Conservation (phyloP, 2,797 vertebrate species). For the Ibycter americanus region DNA sequence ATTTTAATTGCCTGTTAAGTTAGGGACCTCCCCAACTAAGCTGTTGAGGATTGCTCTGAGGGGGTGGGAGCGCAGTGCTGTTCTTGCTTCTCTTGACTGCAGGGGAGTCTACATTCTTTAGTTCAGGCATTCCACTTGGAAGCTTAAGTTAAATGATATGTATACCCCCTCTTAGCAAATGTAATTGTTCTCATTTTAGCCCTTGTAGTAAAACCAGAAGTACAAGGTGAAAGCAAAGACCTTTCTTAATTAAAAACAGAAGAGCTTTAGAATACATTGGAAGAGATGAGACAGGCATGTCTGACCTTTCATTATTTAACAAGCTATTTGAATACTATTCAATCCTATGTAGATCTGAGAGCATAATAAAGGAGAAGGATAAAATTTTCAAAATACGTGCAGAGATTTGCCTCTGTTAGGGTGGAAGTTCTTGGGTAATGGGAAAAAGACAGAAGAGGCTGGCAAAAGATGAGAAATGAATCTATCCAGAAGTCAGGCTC, state of each 20-base stretch:
- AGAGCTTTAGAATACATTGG: neutral
- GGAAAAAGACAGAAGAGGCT: neutral
- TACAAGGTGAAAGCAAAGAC: neutral
- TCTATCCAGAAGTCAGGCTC: neutral
- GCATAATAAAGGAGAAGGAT: neutral
- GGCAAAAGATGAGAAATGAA: neutral
- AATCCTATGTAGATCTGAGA: neutral
- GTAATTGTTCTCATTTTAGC: conserved; percentile 11
- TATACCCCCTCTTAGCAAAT: neutral
- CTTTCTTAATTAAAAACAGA: conserved; percentile 43
- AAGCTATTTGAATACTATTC: neutral
- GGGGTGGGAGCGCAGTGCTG: neutral
- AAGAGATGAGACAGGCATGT: neutral
- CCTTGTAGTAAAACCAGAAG: conserved; percentile 3
- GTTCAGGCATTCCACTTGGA: conserved; percentile 12
- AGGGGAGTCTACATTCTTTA: conserved; percentile 14
- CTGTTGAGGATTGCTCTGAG: neutral
- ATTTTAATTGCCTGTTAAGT: neutral
- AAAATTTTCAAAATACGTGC: neutral
- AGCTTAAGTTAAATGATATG: neutral
- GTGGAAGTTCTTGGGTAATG: neutral
- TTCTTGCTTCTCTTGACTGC: neutral
- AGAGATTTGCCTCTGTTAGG: neutral
- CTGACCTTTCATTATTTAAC: neutral
- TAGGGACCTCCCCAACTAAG: neutral